These are phyloP conservation scores for Eumaeus atala DNA, from an alignment of 1,140 invertebrate species.

Conservation along the genomic window DNA sequence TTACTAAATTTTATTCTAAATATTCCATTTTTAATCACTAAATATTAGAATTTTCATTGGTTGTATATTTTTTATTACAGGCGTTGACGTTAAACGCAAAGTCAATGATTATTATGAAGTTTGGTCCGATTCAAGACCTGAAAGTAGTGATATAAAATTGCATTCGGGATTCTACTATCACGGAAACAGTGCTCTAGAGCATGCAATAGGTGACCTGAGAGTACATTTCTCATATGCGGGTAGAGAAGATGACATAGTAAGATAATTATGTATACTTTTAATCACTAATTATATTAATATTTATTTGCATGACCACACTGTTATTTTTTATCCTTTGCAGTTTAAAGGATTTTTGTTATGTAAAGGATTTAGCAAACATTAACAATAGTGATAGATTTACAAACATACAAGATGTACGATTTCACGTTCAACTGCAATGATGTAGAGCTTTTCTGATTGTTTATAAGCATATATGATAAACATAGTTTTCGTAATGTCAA, in stretches of 20 bases:
- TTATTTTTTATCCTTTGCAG: conserved; percentile 8
- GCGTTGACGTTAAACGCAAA: conserved; percentile 69
- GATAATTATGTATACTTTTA: conserved; percentile 28
- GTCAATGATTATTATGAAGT: conserved; percentile 86
- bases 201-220: conserved; percentile 87
- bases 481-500: too few species aligned
- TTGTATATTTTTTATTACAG: conserved; percentile 21
- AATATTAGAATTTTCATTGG: not conserved
- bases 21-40: too few species aligned
- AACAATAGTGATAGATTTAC: too few species aligned
- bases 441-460: too few species aligned
- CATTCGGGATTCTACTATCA: conserved; percentile 91
- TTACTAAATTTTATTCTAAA: too few species aligned
- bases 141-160: conserved; percentile 86
- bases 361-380: too few species aligned
- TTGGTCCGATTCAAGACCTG: conserved; percentile 88
- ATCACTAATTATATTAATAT: conserved; percentile 3
- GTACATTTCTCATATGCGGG: conserved; percentile 90
- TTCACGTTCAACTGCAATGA: too few species aligned
- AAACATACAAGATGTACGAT: too few species aligned
- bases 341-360: not conserved
- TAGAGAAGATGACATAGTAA: conserved; percentile 82
- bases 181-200: conserved; percentile 86
- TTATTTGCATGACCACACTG: conserved; percentile 7
- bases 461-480: too few species aligned